Conservation (phyloP, 2,797 vertebrate species). For the Lerista edwardsae region DNA sequence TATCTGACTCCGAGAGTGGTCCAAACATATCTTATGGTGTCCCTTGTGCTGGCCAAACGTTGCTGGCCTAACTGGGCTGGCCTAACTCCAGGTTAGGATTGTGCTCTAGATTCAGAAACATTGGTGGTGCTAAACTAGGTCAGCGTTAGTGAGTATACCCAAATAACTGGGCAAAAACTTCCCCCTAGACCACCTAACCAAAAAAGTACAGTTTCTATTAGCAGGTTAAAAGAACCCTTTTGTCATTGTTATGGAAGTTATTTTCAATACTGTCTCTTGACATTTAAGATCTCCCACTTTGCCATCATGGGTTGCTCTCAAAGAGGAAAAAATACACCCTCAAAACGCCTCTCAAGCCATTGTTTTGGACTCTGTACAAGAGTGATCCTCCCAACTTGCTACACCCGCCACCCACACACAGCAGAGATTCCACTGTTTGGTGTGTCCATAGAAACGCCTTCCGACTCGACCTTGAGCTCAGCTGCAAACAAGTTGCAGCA, state of each 20-base stretch:
- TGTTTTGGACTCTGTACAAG: conserved; percentile 11
- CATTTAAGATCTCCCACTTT: background rate
- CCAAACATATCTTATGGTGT: too few relatives aligned
- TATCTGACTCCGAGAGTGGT: too few relatives aligned
- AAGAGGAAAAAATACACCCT: background rate
- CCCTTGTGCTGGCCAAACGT: too few relatives aligned
- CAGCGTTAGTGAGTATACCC: background rate
- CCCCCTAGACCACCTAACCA: too few relatives aligned
- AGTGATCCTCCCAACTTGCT: background rate
- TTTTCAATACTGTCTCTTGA: background rate
- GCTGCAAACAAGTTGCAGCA: conserved; percentile 2
- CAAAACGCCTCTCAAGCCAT: background rate
- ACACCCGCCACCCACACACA: background rate
- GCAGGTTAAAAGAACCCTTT: background rate
- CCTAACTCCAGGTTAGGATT: too few relatives aligned
- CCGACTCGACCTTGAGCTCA: background rate
- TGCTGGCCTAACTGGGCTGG: too few relatives aligned
- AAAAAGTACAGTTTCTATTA: background rate
- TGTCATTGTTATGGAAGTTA: background rate
- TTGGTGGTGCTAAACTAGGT: background rate
- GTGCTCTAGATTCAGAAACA: background rate
- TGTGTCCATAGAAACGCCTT: background rate
- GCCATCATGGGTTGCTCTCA: background rate
- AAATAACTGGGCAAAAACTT: background rate
- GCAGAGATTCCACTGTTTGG: background rate